Conservation (phyloP, 2,113 vertebrate genomes). For the Salvelinus fontinalis region DNA sequence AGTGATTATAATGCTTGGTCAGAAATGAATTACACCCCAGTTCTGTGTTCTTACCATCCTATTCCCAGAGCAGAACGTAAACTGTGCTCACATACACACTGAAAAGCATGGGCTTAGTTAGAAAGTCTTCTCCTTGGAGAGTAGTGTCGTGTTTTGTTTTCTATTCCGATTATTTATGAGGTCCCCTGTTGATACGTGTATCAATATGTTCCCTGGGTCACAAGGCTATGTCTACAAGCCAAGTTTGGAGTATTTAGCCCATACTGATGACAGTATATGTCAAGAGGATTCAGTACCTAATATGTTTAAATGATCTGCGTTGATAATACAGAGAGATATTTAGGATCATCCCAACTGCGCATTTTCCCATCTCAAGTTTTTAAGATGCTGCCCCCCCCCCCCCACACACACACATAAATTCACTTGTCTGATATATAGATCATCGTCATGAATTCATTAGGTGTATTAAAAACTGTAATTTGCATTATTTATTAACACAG, state of each 20-base stretch:
- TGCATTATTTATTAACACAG: not conserved
- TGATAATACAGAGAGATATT: not conserved
- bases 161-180: not conserved
- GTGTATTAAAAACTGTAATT: not conserved
- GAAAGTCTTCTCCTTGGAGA: not conserved
- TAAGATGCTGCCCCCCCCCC: not conserved
- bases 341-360: not conserved
- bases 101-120: not conserved
- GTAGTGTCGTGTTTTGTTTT: not conserved
- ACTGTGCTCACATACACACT: not conserved
- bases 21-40: not conserved
- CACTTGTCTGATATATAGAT: not conserved
- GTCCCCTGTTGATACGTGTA: no score
- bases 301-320: not conserved
- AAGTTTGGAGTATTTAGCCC: not conserved
- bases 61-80: not conserved
- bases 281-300: not conserved
- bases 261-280: not conserved
- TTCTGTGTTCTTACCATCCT: not conserved
- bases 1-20: not conserved
- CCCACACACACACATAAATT: no score
- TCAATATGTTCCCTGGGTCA: no score
- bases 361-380: no score
- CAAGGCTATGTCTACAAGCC: no score
- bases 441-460: not conserved